These are phyloP conservation scores for Lipophrys pholis DNA, from an alignment of 2,113 vertebrate genomes.

Conservation along the genomic window DNA sequence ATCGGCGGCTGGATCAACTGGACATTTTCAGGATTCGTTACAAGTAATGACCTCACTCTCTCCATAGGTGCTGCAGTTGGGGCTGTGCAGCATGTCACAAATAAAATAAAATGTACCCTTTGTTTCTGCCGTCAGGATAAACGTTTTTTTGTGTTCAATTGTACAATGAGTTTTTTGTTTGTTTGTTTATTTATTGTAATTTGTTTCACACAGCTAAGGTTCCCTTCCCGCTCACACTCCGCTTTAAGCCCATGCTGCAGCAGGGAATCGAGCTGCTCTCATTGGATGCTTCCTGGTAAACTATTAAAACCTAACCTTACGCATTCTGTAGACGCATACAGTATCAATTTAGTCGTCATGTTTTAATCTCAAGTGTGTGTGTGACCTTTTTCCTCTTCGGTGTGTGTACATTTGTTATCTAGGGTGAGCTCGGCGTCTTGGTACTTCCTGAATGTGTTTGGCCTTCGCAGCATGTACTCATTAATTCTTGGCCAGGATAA, in stretches of 20 bases:
- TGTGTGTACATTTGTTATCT: constrained; percentile 32
- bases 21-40: constrained; percentile 99
- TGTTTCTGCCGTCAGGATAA: too few relatives aligned
- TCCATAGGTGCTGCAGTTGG: neutral
- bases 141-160: too few relatives aligned
- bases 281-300: constrained; percentile 98
- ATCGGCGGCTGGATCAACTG: constrained; percentile 99
- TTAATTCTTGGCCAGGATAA: constrained; percentile 98
- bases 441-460: constrained; percentile 99
- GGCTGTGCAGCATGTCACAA: neutral
- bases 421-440: constrained; percentile 99
- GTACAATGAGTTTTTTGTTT: too few relatives aligned
- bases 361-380: constrained; percentile 3
- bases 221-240: constrained; percentile 94
- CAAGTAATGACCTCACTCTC: constrained; percentile 85
- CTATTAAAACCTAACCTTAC: neutral
- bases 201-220: constrained; percentile 89
- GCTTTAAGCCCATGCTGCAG: constrained; percentile 98
- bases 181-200: constrained; percentile 7
- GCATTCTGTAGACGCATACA: neutral
- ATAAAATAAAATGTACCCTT: too few relatives aligned
- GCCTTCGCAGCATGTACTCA: constrained; percentile 98
- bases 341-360: neutral
- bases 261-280: constrained; percentile 98
- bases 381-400: constrained; percentile 8